Base-by-base conservation (phyloP, 2,888 invertebrate species). In the Allygus modestus region DNA sequence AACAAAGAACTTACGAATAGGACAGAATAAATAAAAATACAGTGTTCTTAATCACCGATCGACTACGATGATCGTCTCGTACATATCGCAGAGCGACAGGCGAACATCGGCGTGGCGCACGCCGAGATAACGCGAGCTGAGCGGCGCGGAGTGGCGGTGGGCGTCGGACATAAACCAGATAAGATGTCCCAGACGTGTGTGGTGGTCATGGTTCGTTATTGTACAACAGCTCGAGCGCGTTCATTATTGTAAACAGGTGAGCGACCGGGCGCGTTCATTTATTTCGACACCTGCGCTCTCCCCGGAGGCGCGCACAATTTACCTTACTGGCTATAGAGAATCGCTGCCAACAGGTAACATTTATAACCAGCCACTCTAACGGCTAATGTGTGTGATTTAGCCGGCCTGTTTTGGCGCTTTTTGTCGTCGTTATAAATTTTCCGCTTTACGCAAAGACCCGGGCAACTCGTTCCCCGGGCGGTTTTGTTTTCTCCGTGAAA, bases 181-280 rank as follows among this genome's bases (percentile, higher is more conserved):
- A 73, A 73, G 73, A 37, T 23, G 43, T 4, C 23, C 31, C 23
- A 2, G 43, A 77, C 46, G 31, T 46, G 46, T 46, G 75, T 15
- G 75, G 28, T 46, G 75, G 46, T 77, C 75, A 77, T 28, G 75
- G 75, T 73, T 73, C 37, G 73, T 73, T 73, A 73, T 43, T 73
- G 73, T 43, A 73, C 26, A 71, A 17, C 31, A 37, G n/a, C 43
- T 23, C 33, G 26, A 23, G 43, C 73, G 73, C 31, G 37, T 73
- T 77, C 75, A 51, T 77, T 77, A 77, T 77, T 28, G 26, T 46
- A 41, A 77, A 46, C 75, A 77, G 46, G 20, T 71, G 71, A 71
- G 37, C 71, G 71, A 71, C 71, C 37, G 31, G n/a, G 17, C 69
- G 71, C 41, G 41, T 71, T 71, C 71, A 71, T 71, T 71, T 71